These are phyloP conservation scores for Camelus bactrianus DNA, from an alignment of 2,113 vertebrate species.

Conservation along the genomic window DNA sequence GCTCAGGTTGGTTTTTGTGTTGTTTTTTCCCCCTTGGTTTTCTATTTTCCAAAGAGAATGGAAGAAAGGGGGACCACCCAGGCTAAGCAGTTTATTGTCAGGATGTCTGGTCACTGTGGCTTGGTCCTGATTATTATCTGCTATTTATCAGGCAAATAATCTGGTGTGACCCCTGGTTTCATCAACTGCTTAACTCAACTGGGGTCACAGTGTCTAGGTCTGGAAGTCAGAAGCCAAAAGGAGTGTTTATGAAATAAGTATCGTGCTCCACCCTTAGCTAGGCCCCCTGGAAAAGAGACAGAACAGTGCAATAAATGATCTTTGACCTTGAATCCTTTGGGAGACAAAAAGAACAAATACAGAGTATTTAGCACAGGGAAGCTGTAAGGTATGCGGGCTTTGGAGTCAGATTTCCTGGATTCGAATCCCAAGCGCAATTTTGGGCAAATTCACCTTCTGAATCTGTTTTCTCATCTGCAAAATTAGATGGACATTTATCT, in stretches of 20 bases:
- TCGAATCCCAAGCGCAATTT: background rate
- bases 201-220: background rate
- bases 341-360: background rate
- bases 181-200: background rate
- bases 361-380: background rate
- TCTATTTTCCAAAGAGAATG: background rate
- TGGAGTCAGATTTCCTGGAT: background rate
- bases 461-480: background rate
- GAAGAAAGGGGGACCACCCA: background rate
- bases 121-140: background rate
- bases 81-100: background rate
- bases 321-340: background rate
- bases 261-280: background rate
- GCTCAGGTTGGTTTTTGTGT: background rate
- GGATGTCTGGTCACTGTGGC: background rate
- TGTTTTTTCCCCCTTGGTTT: background rate
- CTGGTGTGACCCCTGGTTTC: background rate
- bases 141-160: slow-evolving; percentile 24
- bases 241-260: slow-evolving; percentile 15
- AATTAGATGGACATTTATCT: background rate
- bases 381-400: background rate
- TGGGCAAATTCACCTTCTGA: background rate
- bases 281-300: background rate
- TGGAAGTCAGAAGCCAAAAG: background rate
- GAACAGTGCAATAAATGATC: background rate